Evolutionary conservation across 1,140 invertebrate species (phyloP), one percentile per base, ranked within the genome.

Genomic region (Euura lappo): DNA sequence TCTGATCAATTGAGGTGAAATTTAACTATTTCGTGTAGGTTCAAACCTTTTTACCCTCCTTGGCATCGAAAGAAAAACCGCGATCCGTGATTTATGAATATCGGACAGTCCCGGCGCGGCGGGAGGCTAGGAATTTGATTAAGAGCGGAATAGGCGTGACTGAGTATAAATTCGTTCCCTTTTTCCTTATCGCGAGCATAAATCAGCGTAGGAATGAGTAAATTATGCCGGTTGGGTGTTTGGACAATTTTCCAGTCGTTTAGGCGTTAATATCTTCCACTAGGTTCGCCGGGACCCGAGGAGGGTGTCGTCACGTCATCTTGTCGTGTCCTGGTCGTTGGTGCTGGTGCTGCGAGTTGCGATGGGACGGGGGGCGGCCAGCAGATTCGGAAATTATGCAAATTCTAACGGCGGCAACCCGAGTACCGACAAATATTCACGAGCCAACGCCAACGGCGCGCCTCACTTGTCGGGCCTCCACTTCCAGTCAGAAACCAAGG

Each of bases 311-410:
- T 28, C 76, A 76, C 78, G 77, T 78, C 79, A 73, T 72, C 76
- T 79, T 78, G 72, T 78, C 78, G 80, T 77, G 79, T 81, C 80
- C 78, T 79, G 51, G 51, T 60, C 28, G 51, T n/a, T 60, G 51
- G 8, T 60, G 51, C 51, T n/a, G 51, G 51, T 60, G 51, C 10
- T 60, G 51, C 51, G 10, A 28, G 28, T 28, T 28, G 28, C 28
- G 28, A 28, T 28, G 28, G 28, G 51, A n/a, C 72, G 75, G 66
- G 74, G 72, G 75, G 73, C 76, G 76, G 72, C 76, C 77, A 77
- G 77, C 77, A 78, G 78, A 84, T 84, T 84, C 74, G 78, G 79
- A 84, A 85, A 85, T 85, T 85, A 85, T 85, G 84, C 80, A 85
- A 84, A 85, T 28, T 84, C 75, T 77, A 74, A 77, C 71, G 77